Conservation (phyloP, 2,113 vertebrate genomes). For the Pelusios castaneus region DNA sequence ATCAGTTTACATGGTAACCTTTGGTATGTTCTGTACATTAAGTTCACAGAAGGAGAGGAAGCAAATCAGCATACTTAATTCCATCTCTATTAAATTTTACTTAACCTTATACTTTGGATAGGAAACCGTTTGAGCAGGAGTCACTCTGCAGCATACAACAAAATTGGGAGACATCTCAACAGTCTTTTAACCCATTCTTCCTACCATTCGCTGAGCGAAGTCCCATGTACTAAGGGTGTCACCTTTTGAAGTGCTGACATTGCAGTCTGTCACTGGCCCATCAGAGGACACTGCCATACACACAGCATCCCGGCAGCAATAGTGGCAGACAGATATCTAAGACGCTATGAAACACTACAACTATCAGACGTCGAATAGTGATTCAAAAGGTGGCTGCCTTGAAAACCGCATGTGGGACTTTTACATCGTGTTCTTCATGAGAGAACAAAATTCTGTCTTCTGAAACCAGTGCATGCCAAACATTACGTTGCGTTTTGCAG, state of each 20-base stretch:
- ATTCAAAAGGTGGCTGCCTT: neutral
- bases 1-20: neutral
- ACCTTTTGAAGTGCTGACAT: neutral
- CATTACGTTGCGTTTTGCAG: accelerated
- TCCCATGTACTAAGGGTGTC: neutral
- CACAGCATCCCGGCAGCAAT: neutral
- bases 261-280: neutral
- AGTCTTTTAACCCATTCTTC: neutral
- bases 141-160: neutral
- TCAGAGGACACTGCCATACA: neutral
- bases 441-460: neutral
- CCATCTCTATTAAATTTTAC: neutral
- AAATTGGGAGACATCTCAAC: neutral
- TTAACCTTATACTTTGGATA: neutral
- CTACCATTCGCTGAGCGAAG: neutral
- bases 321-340: neutral
- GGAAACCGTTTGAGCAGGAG: neutral
- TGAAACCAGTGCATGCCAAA: neutral
- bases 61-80: neutral
- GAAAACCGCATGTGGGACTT: neutral
- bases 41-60: neutral
- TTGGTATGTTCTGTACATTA: neutral
- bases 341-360: neutral
- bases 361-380: neutral
- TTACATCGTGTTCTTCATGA: neutral